Evolutionary conservation across 2,113 vertebrate species (phyloP).

Genomic region (Zonotrichia leucophrys): DNA sequence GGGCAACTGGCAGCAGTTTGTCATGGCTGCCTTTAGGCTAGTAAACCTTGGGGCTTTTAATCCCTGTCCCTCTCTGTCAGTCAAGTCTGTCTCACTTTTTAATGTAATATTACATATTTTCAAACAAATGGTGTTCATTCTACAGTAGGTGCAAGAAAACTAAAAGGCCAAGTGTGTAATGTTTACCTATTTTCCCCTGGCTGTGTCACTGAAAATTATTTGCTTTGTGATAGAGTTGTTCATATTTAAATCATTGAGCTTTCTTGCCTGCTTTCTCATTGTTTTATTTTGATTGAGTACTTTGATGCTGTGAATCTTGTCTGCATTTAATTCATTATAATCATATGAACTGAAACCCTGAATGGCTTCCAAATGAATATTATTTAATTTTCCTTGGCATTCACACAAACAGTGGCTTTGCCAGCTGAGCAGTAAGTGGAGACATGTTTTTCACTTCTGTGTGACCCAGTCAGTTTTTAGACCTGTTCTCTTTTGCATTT

Average conservation of each 20-base stretch:
- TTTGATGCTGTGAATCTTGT: constrained; percentile 19
- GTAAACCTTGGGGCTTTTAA: constrained; percentile 15
- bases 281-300: constrained; percentile 28
- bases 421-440: constrained; percentile 23
- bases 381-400: constrained; percentile 45
- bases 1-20: constrained; percentile 34
- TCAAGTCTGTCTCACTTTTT: neutral
- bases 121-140: neutral
- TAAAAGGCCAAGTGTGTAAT: neutral
- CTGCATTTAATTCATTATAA: constrained; percentile 45
- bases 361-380: constrained; percentile 38
- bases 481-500: neutral
- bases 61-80: constrained; percentile 9
- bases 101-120: neutral
- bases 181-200: neutral
- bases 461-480: neutral
- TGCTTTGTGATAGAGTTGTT: constrained; percentile 2
- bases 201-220: neutral
- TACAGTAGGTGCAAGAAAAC: neutral
- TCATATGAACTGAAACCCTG: constrained; percentile 17
- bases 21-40: constrained; percentile 41
- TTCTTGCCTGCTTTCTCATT: neutral
- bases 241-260: constrained; percentile 30
- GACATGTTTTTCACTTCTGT: neutral
- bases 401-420: neutral